Conservation (phyloP, 1,140 invertebrate genomes). For the Drosophila pruinosa region DNA sequence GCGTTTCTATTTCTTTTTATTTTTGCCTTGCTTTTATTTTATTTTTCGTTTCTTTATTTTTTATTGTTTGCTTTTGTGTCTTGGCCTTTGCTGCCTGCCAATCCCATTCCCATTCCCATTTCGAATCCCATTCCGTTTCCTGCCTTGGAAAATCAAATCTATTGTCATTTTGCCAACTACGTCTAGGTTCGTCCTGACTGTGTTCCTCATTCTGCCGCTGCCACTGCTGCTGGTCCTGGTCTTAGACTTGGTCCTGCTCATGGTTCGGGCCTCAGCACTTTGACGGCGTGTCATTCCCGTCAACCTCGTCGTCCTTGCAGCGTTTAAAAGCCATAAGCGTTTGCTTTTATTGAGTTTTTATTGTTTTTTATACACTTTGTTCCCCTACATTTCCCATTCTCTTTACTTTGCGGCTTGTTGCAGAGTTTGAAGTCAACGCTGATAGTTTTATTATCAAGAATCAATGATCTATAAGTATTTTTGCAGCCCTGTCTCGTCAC, state of each 20-base stretch:
- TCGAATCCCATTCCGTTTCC: constrained; percentile 40
- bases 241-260: background rate
- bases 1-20: constrained; percentile 37
- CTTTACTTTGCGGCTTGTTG: constrained; percentile 20
- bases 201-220: background rate
- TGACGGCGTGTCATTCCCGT: constrained; percentile 55
- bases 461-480: constrained; percentile 77
- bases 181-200: constrained; percentile 30
- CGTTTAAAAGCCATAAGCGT: constrained; percentile 75
- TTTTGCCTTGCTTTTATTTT: constrained; percentile 2
- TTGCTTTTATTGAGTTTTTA: constrained; percentile 80
- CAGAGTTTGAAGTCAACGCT: constrained; percentile 47
- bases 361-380: constrained; percentile 72
- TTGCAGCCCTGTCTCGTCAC: constrained; percentile 25
- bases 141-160: constrained; percentile 72
- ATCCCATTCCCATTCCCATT: constrained; percentile 11
- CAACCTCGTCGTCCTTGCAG: constrained; percentile 47
- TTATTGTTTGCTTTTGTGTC: constrained; percentile 78
- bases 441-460: constrained; percentile 79
- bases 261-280: constrained; percentile 52
- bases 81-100: constrained; percentile 64
- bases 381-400: constrained; percentile 1
- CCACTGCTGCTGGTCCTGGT: background rate
- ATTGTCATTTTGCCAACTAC: constrained; percentile 76
- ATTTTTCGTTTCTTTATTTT: constrained; percentile 50